Conservation (phyloP, 2,797 vertebrate genomes). For the Helarctos malayanus region DNA sequence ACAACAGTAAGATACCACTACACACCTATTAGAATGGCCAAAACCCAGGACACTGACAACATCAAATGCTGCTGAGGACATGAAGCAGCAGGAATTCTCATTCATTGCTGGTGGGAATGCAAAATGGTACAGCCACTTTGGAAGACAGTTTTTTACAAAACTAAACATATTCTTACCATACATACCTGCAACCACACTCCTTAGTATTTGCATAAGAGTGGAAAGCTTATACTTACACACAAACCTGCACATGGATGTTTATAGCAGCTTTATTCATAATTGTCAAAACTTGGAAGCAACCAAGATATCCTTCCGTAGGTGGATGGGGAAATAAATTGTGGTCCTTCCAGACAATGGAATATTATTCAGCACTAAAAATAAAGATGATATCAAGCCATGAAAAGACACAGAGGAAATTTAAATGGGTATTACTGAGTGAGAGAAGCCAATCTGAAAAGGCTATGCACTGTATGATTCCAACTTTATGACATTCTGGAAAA, state of each 20-base stretch:
- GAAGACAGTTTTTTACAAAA: neutral
- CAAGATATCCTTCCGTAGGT: neutral
- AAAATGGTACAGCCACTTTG: neutral
- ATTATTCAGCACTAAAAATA: neutral
- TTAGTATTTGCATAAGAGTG: neutral
- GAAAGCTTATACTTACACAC: neutral
- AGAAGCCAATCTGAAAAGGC: neutral
- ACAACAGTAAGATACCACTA: neutral
- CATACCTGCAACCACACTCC: no score
- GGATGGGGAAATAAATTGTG: neutral
- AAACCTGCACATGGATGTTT: neutral
- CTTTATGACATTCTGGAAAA: neutral
- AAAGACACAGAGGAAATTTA: neutral
- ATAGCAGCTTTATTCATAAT: neutral
- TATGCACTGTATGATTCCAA: neutral
- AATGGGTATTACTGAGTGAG: neutral
- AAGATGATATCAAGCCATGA: neutral
- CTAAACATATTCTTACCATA: neutral
- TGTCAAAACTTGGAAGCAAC: neutral
- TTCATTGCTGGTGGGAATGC: neutral
- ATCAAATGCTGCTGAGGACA: neutral
- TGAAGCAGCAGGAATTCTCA: neutral
- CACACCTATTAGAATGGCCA: neutral
- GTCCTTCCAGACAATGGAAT: neutral
- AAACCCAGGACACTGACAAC: neutral